Percentiles rank a stretch among this genome's conserved stretches.
phyloP scores from a whole-genome alignment of 2,888 invertebrate species.

The Allolobophora icterica region DNA sequence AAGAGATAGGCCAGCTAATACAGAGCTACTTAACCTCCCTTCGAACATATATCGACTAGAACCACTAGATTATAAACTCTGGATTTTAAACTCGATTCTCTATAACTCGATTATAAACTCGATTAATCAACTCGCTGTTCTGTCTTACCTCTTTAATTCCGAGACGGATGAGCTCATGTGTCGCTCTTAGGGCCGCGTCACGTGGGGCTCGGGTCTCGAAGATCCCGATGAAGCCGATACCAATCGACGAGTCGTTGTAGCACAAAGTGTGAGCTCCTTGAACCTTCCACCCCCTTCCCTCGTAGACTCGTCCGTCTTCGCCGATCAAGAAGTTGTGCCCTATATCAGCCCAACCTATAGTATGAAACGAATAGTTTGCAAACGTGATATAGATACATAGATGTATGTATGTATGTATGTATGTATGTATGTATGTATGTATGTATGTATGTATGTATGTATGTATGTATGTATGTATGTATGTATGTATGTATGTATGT shows the following conservation, averaged over 20 bases:
- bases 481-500: not conserved
- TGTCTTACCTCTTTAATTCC: not conserved
- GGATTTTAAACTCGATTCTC: too few species aligned
- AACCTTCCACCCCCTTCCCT: conserved; percentile 46
- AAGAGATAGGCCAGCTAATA: too few species aligned
- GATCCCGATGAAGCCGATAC: not conserved
- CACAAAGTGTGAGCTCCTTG: conserved; percentile 46
- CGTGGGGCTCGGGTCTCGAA: not conserved
- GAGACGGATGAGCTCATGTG: not conserved
- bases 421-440: conserved; percentile 15
- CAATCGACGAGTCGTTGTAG: conserved; percentile 67
- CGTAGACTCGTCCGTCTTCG: conserved; percentile 46
- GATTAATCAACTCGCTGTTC: too few species aligned
- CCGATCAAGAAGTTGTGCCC: conserved; percentile 65
- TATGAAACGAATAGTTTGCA: not conserved
- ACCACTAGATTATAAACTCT: too few species aligned
- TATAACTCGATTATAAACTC: too few species aligned
- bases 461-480: not conserved
- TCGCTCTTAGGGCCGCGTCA: not conserved
- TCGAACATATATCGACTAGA: too few species aligned
- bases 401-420: conserved; percentile 22
- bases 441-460: not conserved
- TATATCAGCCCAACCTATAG: conserved; percentile 44
- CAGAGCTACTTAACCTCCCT: too few species aligned
- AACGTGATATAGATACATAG: not conserved